Conservation (phyloP, 2,113 vertebrate genomes). For the Phalacrocorax brasilianus region DNA sequence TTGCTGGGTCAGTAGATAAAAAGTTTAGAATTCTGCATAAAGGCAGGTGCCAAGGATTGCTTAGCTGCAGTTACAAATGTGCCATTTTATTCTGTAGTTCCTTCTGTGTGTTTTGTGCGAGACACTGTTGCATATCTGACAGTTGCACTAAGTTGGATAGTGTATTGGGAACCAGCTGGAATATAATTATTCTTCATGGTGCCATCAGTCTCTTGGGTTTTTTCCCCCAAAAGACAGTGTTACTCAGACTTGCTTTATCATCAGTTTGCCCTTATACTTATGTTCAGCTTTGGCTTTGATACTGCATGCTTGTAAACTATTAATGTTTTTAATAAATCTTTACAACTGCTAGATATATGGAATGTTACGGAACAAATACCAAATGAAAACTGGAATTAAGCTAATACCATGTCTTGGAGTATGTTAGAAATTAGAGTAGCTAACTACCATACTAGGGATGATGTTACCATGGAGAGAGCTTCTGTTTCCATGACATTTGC, state of each 20-base stretch:
- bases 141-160: background rate
- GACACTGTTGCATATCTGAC: background rate
- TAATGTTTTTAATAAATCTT: slow-evolving; percentile 62
- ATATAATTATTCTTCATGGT: slow-evolving; percentile 16
- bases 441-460: slow-evolving; percentile 50
- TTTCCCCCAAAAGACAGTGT: background rate
- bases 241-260: slow-evolving; percentile 15
- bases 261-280: slow-evolving; percentile 42
- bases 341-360: slow-evolving; percentile 12
- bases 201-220: background rate
- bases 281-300: slow-evolving; percentile 45
- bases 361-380: slow-evolving; percentile 55
- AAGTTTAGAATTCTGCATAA: background rate
- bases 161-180: slow-evolving; percentile 1
- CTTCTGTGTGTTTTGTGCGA: background rate
- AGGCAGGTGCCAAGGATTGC: background rate
- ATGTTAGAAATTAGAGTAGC: slow-evolving; percentile 58
- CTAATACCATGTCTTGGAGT: slow-evolving; percentile 65
- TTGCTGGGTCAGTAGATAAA: background rate
- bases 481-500: slow-evolving; percentile 82
- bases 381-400: slow-evolving; percentile 61
- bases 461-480: slow-evolving; percentile 80
- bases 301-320: slow-evolving; percentile 53
- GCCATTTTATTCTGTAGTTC: background rate
- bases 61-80: background rate